Evolutionary conservation across 2,888 invertebrate genomes (phyloP).

Genomic region (Acrobasis consociella): DNA sequence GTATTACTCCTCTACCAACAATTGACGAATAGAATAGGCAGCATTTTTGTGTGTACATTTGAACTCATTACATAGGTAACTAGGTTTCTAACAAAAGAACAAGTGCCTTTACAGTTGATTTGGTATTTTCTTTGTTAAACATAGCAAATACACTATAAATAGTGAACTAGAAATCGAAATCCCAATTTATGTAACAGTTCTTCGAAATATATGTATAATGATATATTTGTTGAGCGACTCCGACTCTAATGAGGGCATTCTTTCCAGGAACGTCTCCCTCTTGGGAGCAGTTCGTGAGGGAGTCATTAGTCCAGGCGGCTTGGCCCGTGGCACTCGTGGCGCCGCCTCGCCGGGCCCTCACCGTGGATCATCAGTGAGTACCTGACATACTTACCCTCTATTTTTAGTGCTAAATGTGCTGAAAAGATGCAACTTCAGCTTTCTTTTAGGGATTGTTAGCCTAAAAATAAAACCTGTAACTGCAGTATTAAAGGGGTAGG

Average conservation of each 20-base stretch:
- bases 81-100: too few relatives aligned
- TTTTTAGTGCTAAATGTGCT: conserved; percentile 1
- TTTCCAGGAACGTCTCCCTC: conserved; percentile 74
- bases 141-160: too few relatives aligned
- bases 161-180: too few relatives aligned
- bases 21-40: too few relatives aligned
- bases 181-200: background rate
- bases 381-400: conserved; percentile 16
- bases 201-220: background rate
- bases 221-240: background rate
- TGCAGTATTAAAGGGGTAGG: too few relatives aligned
- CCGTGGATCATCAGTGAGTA: conserved; percentile 77
- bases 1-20: too few relatives aligned
- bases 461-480: too few relatives aligned
- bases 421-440: background rate
- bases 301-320: conserved; percentile 83
- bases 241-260: conserved; percentile 22
- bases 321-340: conserved; percentile 84
- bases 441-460: too few relatives aligned
- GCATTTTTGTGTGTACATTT: too few relatives aligned
- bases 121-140: too few relatives aligned
- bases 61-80: too few relatives aligned
- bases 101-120: too few relatives aligned
- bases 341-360: conserved; percentile 71
- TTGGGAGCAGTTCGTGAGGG: conserved; percentile 83